Base-by-base conservation (phyloP, 2,888 invertebrate species). In the Limnephilus marmoratus region DNA sequence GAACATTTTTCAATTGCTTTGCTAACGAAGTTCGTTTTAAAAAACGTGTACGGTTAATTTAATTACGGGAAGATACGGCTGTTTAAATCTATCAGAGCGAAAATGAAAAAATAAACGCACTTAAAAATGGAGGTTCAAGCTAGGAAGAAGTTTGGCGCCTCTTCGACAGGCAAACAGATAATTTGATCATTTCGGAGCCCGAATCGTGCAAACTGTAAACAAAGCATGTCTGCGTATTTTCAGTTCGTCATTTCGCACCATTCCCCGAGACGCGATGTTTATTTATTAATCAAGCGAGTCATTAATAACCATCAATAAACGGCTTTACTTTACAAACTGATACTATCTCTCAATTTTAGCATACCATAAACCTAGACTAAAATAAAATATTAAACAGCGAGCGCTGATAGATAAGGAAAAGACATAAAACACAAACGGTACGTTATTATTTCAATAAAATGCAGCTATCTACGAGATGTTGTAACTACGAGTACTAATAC, bases 151-250 rank as follows among this genome's bases (percentile, higher is more conserved):
- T 68, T 68, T 68, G 68, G 68, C 68, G 68, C 68, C 68, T 68
- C 68, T 68, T 68, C 68, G 68, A 68, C 68, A 68, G 68, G 68
- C 68, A 49, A 80, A 80, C 88, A 80, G 68, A 89, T 11, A 29
- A 29, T 37, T 89, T 80, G 80, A 80, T 89, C 18, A 80, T 89
- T 34, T 89, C 12, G 24, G 24, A 85, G 80, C 45, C 68, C 24
- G 34, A 37, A 68, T 68, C 80, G 18, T 24, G 81, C 80, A 89
- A 80, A 89, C 88, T 34, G 88, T 89, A 89, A 80, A 89, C 88
- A 89, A 24, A 80, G 13, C 4, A 87, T 34, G 88, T 89, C 80
- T 89, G 88, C 80, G 37, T 80, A 89, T 80, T 89, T 81, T 89
- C 80, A 86, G 45, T 24, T 86, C 45, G 86, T 86, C 86, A 45